A percentile compares a stretch with the other conserved stretches of the same genome.
Evolutionary conservation across 2,113 vertebrate genomes (phyloP).

Genomic region (Pelusios castaneus): DNA sequence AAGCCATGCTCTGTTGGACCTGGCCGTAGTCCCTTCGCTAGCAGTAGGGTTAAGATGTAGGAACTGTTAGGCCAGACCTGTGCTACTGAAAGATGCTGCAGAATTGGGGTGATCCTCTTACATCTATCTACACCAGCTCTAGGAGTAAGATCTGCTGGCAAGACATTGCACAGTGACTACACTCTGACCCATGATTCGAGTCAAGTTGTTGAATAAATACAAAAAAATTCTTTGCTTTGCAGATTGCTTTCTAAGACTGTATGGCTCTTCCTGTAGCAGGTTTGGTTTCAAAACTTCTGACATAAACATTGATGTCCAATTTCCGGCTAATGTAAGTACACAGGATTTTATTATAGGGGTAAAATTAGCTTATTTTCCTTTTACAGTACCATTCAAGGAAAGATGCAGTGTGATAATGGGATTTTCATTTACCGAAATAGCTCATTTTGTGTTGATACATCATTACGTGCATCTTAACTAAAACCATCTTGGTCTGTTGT

Average conservation of each 20-base stretch:
- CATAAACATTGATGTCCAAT: constrained; percentile 93
- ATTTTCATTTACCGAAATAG: not conserved
- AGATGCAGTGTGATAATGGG: not conserved
- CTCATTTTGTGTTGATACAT: too few relatives aligned
- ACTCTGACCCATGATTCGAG: not conserved
- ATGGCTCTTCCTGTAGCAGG: constrained; percentile 91
- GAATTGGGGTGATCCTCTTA: not conserved
- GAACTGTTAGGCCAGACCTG: not conserved
- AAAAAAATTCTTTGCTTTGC: constrained; percentile 42
- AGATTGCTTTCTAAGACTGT: constrained; percentile 93
- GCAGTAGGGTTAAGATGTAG: not conserved
- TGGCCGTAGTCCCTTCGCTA: not conserved
- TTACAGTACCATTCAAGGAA: not conserved
- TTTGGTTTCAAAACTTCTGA: constrained; percentile 95
- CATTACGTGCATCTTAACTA: not conserved
- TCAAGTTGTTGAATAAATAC: not conserved
- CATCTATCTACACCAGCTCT: not conserved
- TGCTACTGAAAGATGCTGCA: not conserved
- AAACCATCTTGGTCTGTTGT: not conserved
- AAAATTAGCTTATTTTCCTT: not conserved
- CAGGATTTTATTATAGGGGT: not conserved
- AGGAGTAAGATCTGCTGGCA: not conserved
- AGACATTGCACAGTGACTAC: not conserved
- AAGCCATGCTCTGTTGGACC: not conserved
- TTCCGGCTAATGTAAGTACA: constrained; percentile 89